Evolutionary conservation across 1,140 invertebrate species (phyloP).

Genomic region (Mamestra configurata): DNA sequence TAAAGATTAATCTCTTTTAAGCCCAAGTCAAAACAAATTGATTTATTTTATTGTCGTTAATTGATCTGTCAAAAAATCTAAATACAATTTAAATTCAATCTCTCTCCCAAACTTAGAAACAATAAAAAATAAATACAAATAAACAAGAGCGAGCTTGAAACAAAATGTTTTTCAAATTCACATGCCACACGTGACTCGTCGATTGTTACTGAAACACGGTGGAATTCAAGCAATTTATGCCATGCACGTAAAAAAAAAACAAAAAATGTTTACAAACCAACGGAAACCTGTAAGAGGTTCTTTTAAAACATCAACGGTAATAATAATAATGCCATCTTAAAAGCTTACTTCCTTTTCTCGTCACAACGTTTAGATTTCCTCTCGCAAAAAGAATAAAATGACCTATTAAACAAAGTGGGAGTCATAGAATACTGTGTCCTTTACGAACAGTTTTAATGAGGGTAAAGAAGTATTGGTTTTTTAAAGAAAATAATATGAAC

Average conservation of each 20-base stretch:
- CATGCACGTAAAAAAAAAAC: not conserved
- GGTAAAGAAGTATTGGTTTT: constrained; percentile 8
- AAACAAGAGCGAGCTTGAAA: not conserved
- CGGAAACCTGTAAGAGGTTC: not conserved
- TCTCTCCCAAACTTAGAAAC: too few species aligned
- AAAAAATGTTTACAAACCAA: not conserved
- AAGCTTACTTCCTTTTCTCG: constrained; percentile 28
- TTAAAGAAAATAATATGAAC: not conserved
- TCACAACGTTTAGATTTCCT: constrained; percentile 40
- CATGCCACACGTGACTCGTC: not conserved
- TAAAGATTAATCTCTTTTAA: too few species aligned
- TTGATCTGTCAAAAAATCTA: not conserved
- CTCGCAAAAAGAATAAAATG: constrained; percentile 16
- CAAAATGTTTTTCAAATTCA: not conserved
- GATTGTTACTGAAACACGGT: not conserved
- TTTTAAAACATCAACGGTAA: constrained; percentile 14
- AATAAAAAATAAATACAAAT: too few species aligned
- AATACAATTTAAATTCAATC: too few species aligned
- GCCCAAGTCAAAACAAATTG: too few species aligned
- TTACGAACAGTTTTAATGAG: constrained; percentile 19
- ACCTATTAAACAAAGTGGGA: constrained; percentile 24
- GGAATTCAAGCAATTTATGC: not conserved
- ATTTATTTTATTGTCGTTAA: not conserved
- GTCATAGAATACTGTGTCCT: constrained; percentile 22
- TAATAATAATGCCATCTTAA: constrained; percentile 37